Conservation (phyloP, 1,140 invertebrate species). For the Drosophila willistoni region DNA sequence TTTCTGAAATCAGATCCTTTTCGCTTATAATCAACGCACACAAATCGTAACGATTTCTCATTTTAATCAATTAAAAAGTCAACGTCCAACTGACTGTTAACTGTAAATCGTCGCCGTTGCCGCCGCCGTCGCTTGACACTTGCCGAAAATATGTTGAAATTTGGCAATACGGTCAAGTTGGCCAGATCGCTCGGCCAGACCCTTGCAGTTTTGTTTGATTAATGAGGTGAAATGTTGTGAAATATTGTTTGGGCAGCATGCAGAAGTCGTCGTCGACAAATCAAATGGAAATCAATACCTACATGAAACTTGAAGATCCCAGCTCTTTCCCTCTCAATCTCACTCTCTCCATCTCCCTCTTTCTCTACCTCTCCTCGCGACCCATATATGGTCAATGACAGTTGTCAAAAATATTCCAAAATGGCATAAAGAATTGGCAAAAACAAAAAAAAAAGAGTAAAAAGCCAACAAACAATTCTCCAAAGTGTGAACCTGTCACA, state of each 20-base stretch:
- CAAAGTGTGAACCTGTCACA: conserved; percentile 70
- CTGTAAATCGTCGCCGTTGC: conserved; percentile 55
- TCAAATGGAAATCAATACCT: conserved; percentile 81
- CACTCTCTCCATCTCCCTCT: background rate
- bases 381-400: conserved; percentile 59
- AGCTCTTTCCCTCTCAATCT: conserved; percentile 40
- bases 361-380: conserved; percentile 1
- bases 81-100: conserved; percentile 63
- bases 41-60: conserved; percentile 83
- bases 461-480: conserved; percentile 25
- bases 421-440: conserved; percentile 64
- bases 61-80: conserved; percentile 83
- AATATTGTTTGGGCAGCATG: conserved; percentile 57
- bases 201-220: conserved; percentile 77
- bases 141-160: conserved; percentile 71
- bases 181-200: conserved; percentile 21
- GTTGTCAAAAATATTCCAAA: conserved; percentile 67
- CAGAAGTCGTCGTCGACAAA: conserved; percentile 51
- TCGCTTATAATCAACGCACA: conserved; percentile 72
- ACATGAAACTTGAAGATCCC: conserved; percentile 68
- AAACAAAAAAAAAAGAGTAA: conserved; percentile 5
- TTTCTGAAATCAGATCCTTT: conserved; percentile 75
- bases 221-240: conserved; percentile 82
- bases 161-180: conserved; percentile 12
- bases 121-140: conserved; percentile 52